phyloP scores from a whole-genome alignment of 2,113 vertebrate species.

The Trogon melanurus region DNA sequence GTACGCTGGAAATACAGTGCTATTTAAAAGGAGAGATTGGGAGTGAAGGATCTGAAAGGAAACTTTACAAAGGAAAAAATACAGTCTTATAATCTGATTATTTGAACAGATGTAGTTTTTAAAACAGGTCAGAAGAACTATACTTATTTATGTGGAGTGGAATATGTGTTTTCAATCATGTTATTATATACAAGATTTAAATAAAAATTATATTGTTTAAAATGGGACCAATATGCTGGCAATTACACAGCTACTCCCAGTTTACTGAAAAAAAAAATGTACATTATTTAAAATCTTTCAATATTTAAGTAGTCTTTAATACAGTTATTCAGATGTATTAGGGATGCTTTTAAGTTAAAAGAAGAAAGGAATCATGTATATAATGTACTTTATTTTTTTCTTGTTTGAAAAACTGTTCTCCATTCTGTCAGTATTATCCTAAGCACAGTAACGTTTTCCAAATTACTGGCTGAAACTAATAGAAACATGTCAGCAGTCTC shows the following conservation, averaged over 20 bases:
- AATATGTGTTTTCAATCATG: slow-evolving; percentile 54
- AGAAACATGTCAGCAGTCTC: slow-evolving; percentile 47
- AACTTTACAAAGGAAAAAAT: slow-evolving; percentile 33
- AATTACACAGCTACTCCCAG: slow-evolving; percentile 64
- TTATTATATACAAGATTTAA: slow-evolving; percentile 77
- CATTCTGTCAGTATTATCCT: slow-evolving; percentile 19
- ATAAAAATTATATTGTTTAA: slow-evolving; percentile 77
- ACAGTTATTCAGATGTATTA: slow-evolving; percentile 53
- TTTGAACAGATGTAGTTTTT: slow-evolving; percentile 67
- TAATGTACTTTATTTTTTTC: slow-evolving; percentile 62
- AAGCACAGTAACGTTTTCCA: slow-evolving; percentile 21
- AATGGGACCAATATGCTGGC: slow-evolving; percentile 77
- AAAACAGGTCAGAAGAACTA: slow-evolving; percentile 56
- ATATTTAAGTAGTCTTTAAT: slow-evolving; percentile 76
- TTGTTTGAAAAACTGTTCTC: slow-evolving; percentile 47
- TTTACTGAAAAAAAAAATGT: slow-evolving; percentile 71
- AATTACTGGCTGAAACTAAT: slow-evolving; percentile 9
- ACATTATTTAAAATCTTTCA: slow-evolving; percentile 76
- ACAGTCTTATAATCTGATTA: slow-evolving; percentile 30
- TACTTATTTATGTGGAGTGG: slow-evolving; percentile 76
- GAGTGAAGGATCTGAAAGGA: slow-evolving; percentile 38
- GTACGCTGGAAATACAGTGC: slow-evolving; percentile 33
- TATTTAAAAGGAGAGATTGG: slow-evolving; percentile 21
- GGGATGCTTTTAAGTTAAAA: slow-evolving; percentile 53
- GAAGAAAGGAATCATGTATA: slow-evolving; percentile 45